Conservation (phyloP, 2,888 invertebrate genomes). For the Ochropacha duplaris region DNA sequence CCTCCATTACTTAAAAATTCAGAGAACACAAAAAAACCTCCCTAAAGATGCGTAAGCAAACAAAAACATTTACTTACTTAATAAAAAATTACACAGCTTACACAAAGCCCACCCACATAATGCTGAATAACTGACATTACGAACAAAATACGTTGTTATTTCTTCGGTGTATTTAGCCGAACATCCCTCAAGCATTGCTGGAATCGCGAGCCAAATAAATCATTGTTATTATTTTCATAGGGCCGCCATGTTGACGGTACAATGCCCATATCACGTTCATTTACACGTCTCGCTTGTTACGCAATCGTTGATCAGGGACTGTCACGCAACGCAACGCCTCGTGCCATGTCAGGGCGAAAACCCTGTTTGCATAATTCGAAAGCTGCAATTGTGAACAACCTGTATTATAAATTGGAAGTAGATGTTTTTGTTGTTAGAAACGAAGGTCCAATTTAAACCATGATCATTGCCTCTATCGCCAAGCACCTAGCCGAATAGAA, state of each 20-base stretch:
- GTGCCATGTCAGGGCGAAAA: slow-evolving; percentile 9
- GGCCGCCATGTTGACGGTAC: slow-evolving; percentile 8
- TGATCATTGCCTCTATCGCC: too few species aligned
- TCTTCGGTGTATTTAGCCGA: background rate
- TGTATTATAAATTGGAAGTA: background rate
- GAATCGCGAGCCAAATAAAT: background rate
- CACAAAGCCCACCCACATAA: background rate
- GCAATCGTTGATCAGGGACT: slow-evolving; percentile 12
- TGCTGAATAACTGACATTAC: background rate
- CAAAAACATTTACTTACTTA: background rate
- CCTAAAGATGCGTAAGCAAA: background rate
- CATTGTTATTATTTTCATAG: background rate
- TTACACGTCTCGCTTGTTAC: slow-evolving; percentile 16
- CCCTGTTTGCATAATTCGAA: slow-evolving; percentile 19
- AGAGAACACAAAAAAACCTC: background rate
- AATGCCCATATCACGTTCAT: slow-evolving; percentile 12
- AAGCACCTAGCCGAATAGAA: too few species aligned
- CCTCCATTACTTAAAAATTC: background rate
- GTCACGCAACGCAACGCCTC: background rate
- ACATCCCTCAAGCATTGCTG: background rate
- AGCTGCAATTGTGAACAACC: slow-evolving; percentile 3
- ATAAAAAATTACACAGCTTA: background rate
- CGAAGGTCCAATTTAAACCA: too few species aligned
- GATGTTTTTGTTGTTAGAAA: too few species aligned
- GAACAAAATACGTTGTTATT: background rate